These are phyloP conservation scores for Pseudochirops cupreus DNA, from an alignment of 2,797 vertebrate genomes.

Conservation along the genomic window DNA sequence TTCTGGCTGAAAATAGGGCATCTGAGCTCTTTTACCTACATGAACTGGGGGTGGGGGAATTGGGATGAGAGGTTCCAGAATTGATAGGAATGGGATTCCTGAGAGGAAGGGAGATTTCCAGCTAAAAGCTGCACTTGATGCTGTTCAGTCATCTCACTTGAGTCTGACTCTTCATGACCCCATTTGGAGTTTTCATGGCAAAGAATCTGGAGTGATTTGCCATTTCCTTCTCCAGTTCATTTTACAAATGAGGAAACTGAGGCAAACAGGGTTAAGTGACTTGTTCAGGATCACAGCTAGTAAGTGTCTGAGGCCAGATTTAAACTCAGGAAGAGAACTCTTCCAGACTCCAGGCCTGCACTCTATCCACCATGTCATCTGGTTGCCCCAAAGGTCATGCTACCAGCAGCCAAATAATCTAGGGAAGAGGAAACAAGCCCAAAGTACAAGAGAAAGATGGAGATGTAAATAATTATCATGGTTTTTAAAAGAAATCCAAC, in stretches of 20 bases:
- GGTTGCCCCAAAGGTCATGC: background rate
- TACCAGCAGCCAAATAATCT: background rate
- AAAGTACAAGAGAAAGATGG: background rate
- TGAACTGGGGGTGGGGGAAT: background rate
- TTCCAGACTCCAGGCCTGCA: background rate
- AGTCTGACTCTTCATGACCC: background rate
- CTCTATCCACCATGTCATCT: background rate
- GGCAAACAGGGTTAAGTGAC: background rate
- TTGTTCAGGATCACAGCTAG: background rate
- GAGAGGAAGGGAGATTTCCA: background rate
- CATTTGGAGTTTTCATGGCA: background rate
- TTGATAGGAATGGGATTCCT: background rate
- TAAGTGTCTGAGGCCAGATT: background rate
- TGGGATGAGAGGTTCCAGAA: background rate
- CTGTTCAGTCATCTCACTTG: background rate
- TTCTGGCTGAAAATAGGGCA: slow-evolving; percentile 17
- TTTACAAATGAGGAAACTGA: background rate
- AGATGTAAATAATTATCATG: background rate
- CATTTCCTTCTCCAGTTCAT: background rate
- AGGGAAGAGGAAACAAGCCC: slow-evolving; percentile 1
- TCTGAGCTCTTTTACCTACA: background rate
- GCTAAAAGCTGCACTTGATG: background rate
- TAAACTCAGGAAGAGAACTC: background rate
- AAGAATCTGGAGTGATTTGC: background rate
- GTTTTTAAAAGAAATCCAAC: slow-evolving; percentile 18